Evolutionary conservation across 2,797 vertebrate species (phyloP).

Genomic region (Sorex maritimensis): DNA sequence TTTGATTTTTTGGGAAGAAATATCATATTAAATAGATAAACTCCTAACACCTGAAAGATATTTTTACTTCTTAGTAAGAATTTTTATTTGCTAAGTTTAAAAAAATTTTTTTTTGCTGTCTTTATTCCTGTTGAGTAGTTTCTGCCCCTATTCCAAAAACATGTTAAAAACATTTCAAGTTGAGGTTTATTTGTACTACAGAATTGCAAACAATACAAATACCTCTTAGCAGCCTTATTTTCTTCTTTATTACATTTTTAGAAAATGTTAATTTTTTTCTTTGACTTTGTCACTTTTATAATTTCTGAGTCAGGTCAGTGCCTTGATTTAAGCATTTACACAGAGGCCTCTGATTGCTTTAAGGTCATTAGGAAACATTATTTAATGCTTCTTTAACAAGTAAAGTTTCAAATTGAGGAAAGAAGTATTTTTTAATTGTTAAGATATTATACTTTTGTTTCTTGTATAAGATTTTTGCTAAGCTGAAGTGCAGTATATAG

Average conservation of each 20-base stretch:
- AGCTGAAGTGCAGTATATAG: not conserved
- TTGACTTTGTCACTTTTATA: slow-evolving; percentile 65
- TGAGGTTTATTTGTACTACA: slow-evolving; percentile 46
- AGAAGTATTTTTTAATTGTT: slow-evolving; percentile 32
- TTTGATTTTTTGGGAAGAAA: not conserved
- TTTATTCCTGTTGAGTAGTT: slow-evolving; percentile 68
- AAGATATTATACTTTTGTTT: slow-evolving; percentile 55
- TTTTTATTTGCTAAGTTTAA: slow-evolving; percentile 50
- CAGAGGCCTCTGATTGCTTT: slow-evolving; percentile 49
- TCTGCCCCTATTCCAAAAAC: slow-evolving; percentile 20
- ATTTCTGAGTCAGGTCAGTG: slow-evolving; percentile 74
- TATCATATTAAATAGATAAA: slow-evolving; percentile 56
- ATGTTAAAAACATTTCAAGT: slow-evolving; percentile 74
- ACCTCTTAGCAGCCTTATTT: not conserved
- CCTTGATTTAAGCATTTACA: slow-evolving; percentile 73
- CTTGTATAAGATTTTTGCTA: slow-evolving; percentile 55
- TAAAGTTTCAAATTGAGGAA: slow-evolving; percentile 53
- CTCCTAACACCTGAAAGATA: slow-evolving; percentile 5
- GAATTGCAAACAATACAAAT: slow-evolving; percentile 23
- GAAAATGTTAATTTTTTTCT: slow-evolving; percentile 49
- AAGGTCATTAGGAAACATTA: slow-evolving; percentile 59
- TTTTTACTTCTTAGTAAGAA: slow-evolving; percentile 39
- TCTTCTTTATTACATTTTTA: slow-evolving; percentile 60
- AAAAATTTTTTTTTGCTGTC: slow-evolving; percentile 50
- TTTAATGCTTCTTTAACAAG: slow-evolving; percentile 38